Percentiles rank a stretch among this genome's conserved stretches.
phyloP scores from a whole-genome alignment of 2,888 invertebrate genomes.

The Antheraea assamensis region DNA sequence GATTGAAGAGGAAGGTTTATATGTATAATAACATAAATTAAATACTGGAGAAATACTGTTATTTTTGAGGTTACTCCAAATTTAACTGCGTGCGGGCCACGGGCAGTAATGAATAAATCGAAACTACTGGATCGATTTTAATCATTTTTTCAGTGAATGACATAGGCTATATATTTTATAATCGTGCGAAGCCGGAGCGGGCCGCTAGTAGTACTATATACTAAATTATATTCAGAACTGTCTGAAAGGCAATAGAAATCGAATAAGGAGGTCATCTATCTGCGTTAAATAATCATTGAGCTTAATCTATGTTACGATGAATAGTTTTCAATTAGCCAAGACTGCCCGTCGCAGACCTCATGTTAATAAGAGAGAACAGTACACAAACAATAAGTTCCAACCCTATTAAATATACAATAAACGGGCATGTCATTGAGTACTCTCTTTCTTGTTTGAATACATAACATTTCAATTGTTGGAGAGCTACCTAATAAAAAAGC shows the following conservation, averaged over 20 bases:
- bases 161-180: no score
- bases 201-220: not conserved
- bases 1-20: no score
- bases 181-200: no score
- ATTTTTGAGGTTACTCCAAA: no score
- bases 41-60: no score
- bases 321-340: conserved; percentile 39
- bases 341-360: conserved; percentile 33
- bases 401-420: conserved; percentile 15
- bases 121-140: no score
- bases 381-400: conserved; percentile 12
- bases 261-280: not conserved
- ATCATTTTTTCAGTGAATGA: no score
- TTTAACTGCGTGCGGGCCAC: no score
- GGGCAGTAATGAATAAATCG: no score
- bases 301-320: conserved; percentile 31
- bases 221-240: not conserved
- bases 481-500: not conserved
- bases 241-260: not conserved
- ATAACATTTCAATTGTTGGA: not conserved
- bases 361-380: conserved; percentile 20
- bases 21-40: no score
- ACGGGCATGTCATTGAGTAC: not conserved
- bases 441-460: not conserved
- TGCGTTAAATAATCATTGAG: not conserved